Conservation (phyloP, 1,140 invertebrate genomes). For the Drosophila obscura region DNA sequence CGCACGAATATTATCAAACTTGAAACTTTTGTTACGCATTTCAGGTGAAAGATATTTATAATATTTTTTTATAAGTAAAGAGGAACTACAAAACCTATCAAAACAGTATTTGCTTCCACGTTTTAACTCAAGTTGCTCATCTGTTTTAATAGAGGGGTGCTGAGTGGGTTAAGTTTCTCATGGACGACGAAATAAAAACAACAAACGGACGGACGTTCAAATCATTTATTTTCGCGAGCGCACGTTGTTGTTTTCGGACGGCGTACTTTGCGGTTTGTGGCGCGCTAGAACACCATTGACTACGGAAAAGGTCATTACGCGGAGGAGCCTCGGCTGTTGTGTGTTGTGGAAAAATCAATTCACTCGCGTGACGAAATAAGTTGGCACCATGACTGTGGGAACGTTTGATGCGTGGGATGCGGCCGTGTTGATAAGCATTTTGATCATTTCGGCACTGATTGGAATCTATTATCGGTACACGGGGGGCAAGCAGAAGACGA, state of each 20-base stretch:
- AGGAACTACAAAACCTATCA: too few species aligned
- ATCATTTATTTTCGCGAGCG: constrained; percentile 30
- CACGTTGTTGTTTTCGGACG: constrained; percentile 35
- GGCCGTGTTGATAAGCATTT: constrained; percentile 86
- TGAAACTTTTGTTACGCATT: too few species aligned
- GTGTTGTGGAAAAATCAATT: constrained; percentile 68
- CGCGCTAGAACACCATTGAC: constrained; percentile 57
- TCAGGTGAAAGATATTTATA: too few species aligned
- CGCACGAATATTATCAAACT: too few species aligned
- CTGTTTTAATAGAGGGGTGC: too few species aligned
- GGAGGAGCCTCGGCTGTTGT: constrained; percentile 21
- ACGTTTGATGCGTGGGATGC: constrained; percentile 86
- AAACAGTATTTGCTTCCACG: too few species aligned
- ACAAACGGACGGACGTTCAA: not conserved
- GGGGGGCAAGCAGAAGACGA: constrained; percentile 94
- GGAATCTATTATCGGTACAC: constrained; percentile 94
- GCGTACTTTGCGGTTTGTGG: constrained; percentile 12
- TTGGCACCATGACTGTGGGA: constrained; percentile 52
- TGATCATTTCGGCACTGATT: constrained; percentile 88
- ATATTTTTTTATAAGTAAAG: too few species aligned
- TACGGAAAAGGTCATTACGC: constrained; percentile 59
- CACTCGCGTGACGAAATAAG: not conserved
- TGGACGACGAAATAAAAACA: too few species aligned
- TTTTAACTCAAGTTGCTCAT: too few species aligned
- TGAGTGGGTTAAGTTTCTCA: too few species aligned